Evolutionary conservation across 2,888 invertebrate genomes (phyloP), one percentile per base, ranked within the genome.

Genomic region (Strigamia maritima): DNA sequence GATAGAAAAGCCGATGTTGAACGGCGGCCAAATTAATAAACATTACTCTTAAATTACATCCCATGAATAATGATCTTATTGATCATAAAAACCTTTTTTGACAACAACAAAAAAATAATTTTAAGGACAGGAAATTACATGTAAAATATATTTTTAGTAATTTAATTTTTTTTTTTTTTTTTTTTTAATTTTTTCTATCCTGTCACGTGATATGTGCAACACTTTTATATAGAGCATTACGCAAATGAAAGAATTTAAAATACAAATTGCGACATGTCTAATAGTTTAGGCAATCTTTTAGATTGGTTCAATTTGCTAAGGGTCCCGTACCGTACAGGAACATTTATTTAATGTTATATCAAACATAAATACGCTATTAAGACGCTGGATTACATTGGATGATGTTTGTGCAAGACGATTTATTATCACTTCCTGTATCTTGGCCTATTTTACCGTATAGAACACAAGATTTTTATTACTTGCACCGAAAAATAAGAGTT

Each of bases 351-450:
- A 38, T 38, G 6, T 38, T 38, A 38, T 38, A 8, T 38, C 54
- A 54, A 19, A 65, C 44, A n/a, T 65, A 49, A 49, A 49, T 49
- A 49, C 22, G 19, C 60, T 65, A 65, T 65, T 24, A 65, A 65
- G 60, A 65, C 19, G 60, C 24, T 3, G 60, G 7, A 65, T 65
- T 65, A 65, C 60, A 65, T n/a, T 24, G 60, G 60, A 65, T 65
- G 60, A 65, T 65, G 60, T 65, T 65, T 65, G 60, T 65, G 60
- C 24, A 65, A 24, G 60, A 65, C 60, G 60, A 76, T 26, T 76
- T 38, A 77, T 77, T 77, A 77, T 49, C 77, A 77, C 77, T 77
- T 77, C 77, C 77, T 77, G 54, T 28, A 77, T 77, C 77, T 54
- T 60, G 77, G 26, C 77, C 77, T 60, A 77, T 26, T 77, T 77